A percentile compares a stretch with the other conserved stretches of the same genome.
Conservation (phyloP, 1,140 invertebrate species). For the Drosophila pseudoananassae region DNA sequence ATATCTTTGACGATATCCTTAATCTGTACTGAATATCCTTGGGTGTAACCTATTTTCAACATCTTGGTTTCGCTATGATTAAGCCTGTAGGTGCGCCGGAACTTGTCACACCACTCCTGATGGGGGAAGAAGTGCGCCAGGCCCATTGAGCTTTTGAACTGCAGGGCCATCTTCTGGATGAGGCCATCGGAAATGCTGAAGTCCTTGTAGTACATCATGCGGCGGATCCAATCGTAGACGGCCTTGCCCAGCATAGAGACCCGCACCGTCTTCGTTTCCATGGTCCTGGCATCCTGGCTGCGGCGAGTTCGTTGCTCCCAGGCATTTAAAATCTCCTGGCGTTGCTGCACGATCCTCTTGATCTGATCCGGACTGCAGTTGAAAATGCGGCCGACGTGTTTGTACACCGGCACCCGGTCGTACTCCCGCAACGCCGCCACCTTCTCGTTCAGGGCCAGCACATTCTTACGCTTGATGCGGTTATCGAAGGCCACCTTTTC, state of each 20-base stretch:
- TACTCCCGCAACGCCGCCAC: constrained; percentile 77
- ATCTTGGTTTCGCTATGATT: constrained; percentile 63
- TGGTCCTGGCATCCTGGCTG: constrained; percentile 70
- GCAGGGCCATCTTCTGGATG: constrained; percentile 80
- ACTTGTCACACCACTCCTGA: constrained; percentile 82
- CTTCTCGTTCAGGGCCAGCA: constrained; percentile 77
- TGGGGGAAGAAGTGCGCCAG: constrained; percentile 76
- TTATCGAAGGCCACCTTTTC: constrained; percentile 79
- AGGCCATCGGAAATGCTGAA: constrained; percentile 74
- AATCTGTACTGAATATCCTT: constrained; percentile 77
- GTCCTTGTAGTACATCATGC: constrained; percentile 83
- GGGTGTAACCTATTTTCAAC: constrained; percentile 69
- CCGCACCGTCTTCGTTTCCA: constrained; percentile 72
- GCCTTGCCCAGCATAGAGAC: constrained; percentile 77
- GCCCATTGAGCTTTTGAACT: constrained; percentile 79
- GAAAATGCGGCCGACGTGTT: constrained; percentile 76
- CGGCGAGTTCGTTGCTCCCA: constrained; percentile 77
- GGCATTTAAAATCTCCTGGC: constrained; percentile 68
- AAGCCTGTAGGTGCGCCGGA: constrained; percentile 71
- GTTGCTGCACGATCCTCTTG: constrained; percentile 78
- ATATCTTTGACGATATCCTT: constrained; percentile 79
- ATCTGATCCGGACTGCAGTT: constrained; percentile 83
- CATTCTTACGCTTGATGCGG: constrained; percentile 81
- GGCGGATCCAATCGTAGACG: constrained; percentile 79
- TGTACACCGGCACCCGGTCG: constrained; percentile 74